Evolutionary conservation across 2,797 vertebrate species (phyloP), one percentile per base, ranked within the genome.

Genomic region (Mycteria americana): DNA sequence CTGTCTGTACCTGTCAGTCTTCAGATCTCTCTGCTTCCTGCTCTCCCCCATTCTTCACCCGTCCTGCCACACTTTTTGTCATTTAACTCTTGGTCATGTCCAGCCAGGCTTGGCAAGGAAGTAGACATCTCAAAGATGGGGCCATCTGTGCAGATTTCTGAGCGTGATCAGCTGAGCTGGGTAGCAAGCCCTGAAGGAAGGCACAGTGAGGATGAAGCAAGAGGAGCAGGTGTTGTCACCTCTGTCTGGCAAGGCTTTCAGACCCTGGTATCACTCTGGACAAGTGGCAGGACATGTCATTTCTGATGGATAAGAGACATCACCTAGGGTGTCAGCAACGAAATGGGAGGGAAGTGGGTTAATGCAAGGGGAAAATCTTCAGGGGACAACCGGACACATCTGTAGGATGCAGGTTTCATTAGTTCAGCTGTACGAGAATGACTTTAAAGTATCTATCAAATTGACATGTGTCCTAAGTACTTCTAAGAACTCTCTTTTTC

Each of bases 371-470:
- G n/a, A 56, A 31, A 76, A 45, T 25, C 31, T 70, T 45, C 13
- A 57, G 37, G 17, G 37, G 23, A 45, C 37, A 37, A 39, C 69
- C 46, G 37, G 12, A 10, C 10, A 14, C 6, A 17, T 50, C n/a
- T 31, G 10, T 70, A 77, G 45, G 43, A 63, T 3, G 6, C 12
- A 72, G 48, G 11, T 85, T 94, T 89, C 37, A 10, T 69, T 79
- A 73, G 37, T 75, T 91, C 25, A 67, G 39, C 65, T 88, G 30
- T 35, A 41, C 2, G 7, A 80, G 60, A 78, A 78, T 67, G 33
- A 72, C 64, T 89, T 91, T 12, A 23, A 87, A 85, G 60, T 60
- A 31, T 24, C 28, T 89, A 54, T 91, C 33, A 85, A 70, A 57
- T 8, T 33, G 10, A 57, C 33, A 24, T 60, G 25, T 25, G n/a